Conservation (phyloP, 2,888 invertebrate species). For the Poecilobothrus nobilitatus region DNA sequence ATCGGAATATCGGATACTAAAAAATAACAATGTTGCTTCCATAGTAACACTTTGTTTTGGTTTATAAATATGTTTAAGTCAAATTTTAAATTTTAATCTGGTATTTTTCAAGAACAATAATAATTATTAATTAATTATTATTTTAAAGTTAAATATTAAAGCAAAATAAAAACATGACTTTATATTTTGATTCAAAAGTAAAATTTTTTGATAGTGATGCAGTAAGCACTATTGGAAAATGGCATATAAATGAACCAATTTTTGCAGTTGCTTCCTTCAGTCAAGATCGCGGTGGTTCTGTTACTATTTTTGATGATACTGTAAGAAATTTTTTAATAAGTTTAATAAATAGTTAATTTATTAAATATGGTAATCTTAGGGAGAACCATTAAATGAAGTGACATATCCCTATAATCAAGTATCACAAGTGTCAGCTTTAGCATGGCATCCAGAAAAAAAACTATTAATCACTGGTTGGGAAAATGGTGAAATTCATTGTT, state of each 20-base stretch:
- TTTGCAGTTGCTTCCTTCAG: conserved; percentile 80
- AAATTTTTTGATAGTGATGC: conserved; percentile 64
- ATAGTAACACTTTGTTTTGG: conserved; percentile 10
- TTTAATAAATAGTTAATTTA: too few species aligned
- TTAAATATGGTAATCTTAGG: too few species aligned
- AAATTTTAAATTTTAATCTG: background rate
- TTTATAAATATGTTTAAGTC: background rate
- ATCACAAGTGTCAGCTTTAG: conserved; percentile 70
- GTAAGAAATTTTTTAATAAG: conserved; percentile 47
- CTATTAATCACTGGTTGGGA: conserved; percentile 85
- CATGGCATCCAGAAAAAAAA: conserved; percentile 83
- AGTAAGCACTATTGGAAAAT: conserved; percentile 70
- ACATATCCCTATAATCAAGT: conserved; percentile 66
- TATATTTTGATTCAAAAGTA: conserved; percentile 78
- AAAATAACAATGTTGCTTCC: background rate
- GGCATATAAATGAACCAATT: conserved; percentile 74
- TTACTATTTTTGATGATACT: conserved; percentile 79
- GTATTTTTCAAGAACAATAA: too few species aligned
- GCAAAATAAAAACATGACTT: conserved; percentile 51
- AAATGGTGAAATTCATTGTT: conserved; percentile 79
- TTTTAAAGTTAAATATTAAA: background rate
- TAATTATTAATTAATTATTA: too few species aligned
- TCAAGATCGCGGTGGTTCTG: conserved; percentile 80
- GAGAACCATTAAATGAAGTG: conserved; percentile 64
- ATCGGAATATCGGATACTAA: too few species aligned